Evolutionary conservation across 2,888 invertebrate genomes (phyloP), one percentile per base, ranked within the genome.

Genomic region (Scotopteryx bipunctaria): DNA sequence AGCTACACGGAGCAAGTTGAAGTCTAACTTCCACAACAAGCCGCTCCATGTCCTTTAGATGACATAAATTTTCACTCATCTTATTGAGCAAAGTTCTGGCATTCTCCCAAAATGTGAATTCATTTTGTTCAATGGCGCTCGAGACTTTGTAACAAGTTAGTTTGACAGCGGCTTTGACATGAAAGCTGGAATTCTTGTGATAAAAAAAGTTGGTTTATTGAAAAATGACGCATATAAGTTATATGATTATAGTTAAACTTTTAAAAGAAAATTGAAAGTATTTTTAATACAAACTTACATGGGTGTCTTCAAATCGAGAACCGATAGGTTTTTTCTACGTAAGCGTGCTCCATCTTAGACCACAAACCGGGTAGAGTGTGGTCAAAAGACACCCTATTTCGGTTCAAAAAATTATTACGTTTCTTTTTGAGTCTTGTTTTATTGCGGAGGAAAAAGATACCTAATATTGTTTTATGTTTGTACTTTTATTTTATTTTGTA

Each of bases 101-200:
- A 31, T 41, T 35, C 48, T 48, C 48, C 48, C 56, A 65, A 57
- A 59, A 65, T 59, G 59, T 55, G 54, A 59, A 61, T 59, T 56
- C 42, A 54, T 59, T 60, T 63, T 55, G 42, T 40, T 55, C 50
- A 47, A 55, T 51, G 50, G 29, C 33, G 50, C 55, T 46, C 40
- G 37, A 55, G 38, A 43, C 42, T 55, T 55, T 51, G 55, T 41
- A 42, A 45, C 41, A 40, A 43, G 55, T 53, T 48, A 44, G 54
- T 44, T 44, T 44, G 40, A 48, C 47, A 33, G 17, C 21, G 31
- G 31, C 41, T 35, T 40, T 23, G 38, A 49, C 37, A 37, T 16
- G 16, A 6, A 37, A 31, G 16, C 2, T 33, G 19, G 36, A 29
- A 48, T 41, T 40, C 41, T 40, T 17, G 35, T 29, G 11, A 44